phyloP scores from a whole-genome alignment of 2,113 vertebrate genomes.

The Beaufortia kweichowensis region DNA sequence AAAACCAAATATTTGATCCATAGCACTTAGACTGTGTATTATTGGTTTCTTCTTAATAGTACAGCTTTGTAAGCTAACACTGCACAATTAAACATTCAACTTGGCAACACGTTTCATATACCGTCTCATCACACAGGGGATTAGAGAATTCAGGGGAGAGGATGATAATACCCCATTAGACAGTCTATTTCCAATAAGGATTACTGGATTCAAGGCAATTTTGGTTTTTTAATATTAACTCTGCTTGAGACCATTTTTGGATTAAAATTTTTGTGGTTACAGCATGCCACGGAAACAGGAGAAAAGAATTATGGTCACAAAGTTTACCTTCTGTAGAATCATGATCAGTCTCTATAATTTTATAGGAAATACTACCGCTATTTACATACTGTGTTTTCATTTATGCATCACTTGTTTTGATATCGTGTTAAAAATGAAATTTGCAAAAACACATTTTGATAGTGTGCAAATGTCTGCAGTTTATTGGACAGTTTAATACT shows the following conservation, averaged over 20 bases:
- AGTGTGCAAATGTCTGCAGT: background rate
- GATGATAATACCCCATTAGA: conserved; percentile 48
- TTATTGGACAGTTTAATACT: conserved; percentile 1
- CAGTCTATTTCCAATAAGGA: conserved; percentile 42
- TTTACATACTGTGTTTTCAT: background rate
- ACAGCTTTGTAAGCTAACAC: conserved; percentile 31
- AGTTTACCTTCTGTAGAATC: conserved; percentile 12
- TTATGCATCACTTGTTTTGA: too few species aligned
- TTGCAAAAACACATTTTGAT: background rate
- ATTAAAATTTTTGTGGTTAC: conserved; percentile 35
- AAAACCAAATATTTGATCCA: conserved; percentile 21
- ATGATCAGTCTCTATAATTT: too few species aligned
- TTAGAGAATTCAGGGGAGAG: conserved; percentile 45
- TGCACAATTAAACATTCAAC: conserved; percentile 34
- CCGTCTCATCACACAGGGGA: conserved; percentile 40
- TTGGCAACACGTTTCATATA: conserved; percentile 20
- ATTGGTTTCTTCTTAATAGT: background rate
- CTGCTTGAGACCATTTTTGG: conserved; percentile 26
- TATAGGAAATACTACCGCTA: too few species aligned
- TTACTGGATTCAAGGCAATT: conserved; percentile 42
- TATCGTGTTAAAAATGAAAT: background rate
- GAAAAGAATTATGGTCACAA: conserved; percentile 4
- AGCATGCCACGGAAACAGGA: conserved; percentile 43
- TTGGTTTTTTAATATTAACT: conserved; percentile 38
- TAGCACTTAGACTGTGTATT: background rate